These are phyloP conservation scores for Pachycephus smyrnensis DNA, from an alignment of 2,888 invertebrate genomes.

Conservation along the genomic window DNA sequence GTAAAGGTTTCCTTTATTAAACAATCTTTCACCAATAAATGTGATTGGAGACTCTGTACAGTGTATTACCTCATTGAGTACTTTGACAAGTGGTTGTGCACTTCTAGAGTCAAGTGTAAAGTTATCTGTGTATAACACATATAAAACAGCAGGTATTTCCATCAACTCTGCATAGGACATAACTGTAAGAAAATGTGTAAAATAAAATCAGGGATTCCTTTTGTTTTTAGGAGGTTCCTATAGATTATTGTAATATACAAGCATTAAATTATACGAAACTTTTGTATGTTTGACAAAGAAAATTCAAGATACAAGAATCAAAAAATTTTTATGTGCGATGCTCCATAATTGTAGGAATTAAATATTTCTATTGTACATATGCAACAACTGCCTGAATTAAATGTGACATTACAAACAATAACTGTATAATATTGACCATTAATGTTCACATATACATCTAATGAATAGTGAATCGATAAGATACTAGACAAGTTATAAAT, in stretches of 20 bases:
- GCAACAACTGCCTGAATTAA: not conserved
- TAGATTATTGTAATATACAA: not conserved
- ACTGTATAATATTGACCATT: not conserved
- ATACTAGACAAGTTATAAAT: not conserved
- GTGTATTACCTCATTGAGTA: conserved; percentile 46
- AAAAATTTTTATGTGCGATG: not conserved
- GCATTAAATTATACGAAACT: not conserved
- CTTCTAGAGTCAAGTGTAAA: conserved; percentile 54
- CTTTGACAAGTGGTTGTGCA: conserved; percentile 49
- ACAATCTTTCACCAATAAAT: conserved; percentile 41
- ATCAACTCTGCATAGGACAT: conserved; percentile 55
- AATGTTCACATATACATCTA: not conserved
- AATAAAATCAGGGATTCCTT: not conserved
- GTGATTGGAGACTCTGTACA: conserved; percentile 37
- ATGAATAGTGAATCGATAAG: not conserved
- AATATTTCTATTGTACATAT: not conserved
- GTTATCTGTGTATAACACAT: conserved; percentile 56
- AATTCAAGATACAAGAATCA: not conserved
- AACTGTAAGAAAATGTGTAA: conserved; percentile 43
- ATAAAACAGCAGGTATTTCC: conserved; percentile 47
- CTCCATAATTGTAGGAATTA: not conserved
- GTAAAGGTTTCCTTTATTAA: conserved; percentile 61
- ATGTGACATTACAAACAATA: not conserved
- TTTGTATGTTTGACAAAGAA: not conserved
- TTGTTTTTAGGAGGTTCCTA: not conserved